Base-by-base conservation (phyloP, 2,113 vertebrate genomes). In the Ellobius talpinus region DNA sequence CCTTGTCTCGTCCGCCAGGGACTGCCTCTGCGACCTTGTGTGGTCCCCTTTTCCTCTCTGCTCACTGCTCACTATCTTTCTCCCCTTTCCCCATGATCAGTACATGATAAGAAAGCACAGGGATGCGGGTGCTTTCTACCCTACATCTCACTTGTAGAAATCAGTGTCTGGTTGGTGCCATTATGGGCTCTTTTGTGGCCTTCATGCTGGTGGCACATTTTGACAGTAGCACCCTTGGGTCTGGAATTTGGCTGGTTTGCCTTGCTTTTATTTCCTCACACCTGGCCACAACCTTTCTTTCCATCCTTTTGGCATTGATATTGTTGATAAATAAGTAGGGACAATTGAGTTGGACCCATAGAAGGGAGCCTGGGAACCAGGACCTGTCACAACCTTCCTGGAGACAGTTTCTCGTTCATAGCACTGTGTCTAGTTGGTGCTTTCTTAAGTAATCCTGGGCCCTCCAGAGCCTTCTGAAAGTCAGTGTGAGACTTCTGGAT, bases 251-350 rank as follows among this genome's bases (percentile, higher is more conserved):
- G 33, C 29, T 89, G 55, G 8, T 77, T 96, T 86, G 86, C 33
- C 76, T 96, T 89, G 89, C 72, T 14, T 97, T 96, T 91, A 70
- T 45, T 93, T 89, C 87, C 72, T 84, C 36, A 70, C 79, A 89
- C 26, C 45, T 5, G 92, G 24, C 63, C 42, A 24, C 10, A 84
- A 47, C n/a, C 84, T 92, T 74, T 81, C 73, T 70, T 91, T 24
- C 24, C 91, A 87, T 13, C 74, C 74, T 92, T 77, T 23, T 73
- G 74, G 42, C n/a, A 66, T n/a, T 68, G 42, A 87, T 79, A 85
- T 90, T 87, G 55, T 66, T 45, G 61, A 50, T 87, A 91, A 96
- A 82, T 50, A 97, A 70, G 36, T 13, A 39, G 74, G 55, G 92
- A 76, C 65, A n/a, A 63, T 74, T 89, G 52, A 74, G n/a, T 81